Evolutionary conservation across 2,797 vertebrate species (phyloP), one percentile per base, ranked within the genome.

Genomic region (Aeoliscus strigatus): DNA sequence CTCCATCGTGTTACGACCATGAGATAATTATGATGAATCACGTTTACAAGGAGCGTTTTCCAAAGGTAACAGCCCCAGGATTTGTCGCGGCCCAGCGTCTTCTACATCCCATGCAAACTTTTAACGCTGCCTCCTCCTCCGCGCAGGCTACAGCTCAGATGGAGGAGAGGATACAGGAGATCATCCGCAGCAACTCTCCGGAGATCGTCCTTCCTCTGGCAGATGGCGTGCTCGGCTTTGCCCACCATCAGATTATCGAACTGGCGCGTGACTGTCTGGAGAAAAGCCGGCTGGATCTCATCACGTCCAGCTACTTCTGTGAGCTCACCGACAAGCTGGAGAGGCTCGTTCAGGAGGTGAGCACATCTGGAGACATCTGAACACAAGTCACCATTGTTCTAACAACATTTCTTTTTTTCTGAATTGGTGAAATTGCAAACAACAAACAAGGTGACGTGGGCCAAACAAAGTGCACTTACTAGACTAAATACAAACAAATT

Each of bases 11-110:
- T 54, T 98, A 93, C 66, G 96, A 98, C 86, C 93, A 94, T 71
- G 96, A 98, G 89, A 98, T 98, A 63, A 89, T 98, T 80, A 97
- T 98, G 95, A 97, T 98, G 94, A 98, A 98, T 85, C 94, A 98
- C 79, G 94, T 98, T 36, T 98, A 98, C 87, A 98, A 98, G 84
- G 96, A 98, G 87, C 87, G 96, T 48, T 98, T 98, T 81, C 96
- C 96, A 4, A 98, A 98, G 94, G 96, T 98, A 74, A 70, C 90
- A 57, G 42, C 34, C 9, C 1, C 13, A 10, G n/a, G n/a, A n/a
- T n/a, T n/a, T n/a, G n/a, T n/a, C n/a, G n/a, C n/a, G n/a, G n/a
- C n/a, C n/a, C n/a, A n/a, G n/a, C n/a, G n/a, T n/a, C n/a, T n/a
- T n/a, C n/a, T n/a, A n/a, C n/a, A n/a, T n/a, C n/a, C n/a, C n/a